Evolutionary conservation across 92 coral and sea anemone genomes (phyloP), one percentile per base, ranked within the genome.

Genomic region (Scolanthus callimorphus): DNA sequence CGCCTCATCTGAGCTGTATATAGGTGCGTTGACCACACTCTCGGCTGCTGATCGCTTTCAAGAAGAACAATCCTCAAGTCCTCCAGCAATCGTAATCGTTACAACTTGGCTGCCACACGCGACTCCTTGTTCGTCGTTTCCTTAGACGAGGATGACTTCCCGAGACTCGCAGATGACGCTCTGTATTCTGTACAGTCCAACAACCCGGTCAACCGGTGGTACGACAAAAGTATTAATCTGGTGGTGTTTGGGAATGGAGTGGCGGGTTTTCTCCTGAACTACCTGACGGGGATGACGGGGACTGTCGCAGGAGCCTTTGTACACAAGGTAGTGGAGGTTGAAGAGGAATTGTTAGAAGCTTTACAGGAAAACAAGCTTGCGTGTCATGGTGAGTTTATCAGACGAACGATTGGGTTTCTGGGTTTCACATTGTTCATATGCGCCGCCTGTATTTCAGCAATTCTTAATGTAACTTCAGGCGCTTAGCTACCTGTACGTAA

Each of bases 251-350:
- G 57, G 21, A 78, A 70, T 26, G 85, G 85, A 12, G 79, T 78
- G 54, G 73, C 84, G 20, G 84, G 84, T 10, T 78, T 70, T 44
- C 77, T 78, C 25, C 31, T 78, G 68, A 78, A 78, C 51, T 78
- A 69, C 31, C 57, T 70, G 50, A 54, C 74, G 21, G 85, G 85
- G 1, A 34, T 78, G 68, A 70, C 85, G 12, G 85, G 74, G n/a
- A 56, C 57, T 17, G 79, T 78, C 34, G 51, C 41, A 8, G 55
- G 64, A 23, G 65, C 76, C 12, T 59, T 78, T 39, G 51, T 63
- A 19, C 9, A 70, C 29, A 17, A 60, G 60, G 57, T 78, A 1
- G 54, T 60, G 39, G 62, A 70, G 11, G 30, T 25, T 28, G 85
- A 78, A 37, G 68, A 70, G 13, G 55, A 70, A 26, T 27, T 70